These are phyloP conservation scores for Tinea trinotella DNA, from an alignment of 2,888 invertebrate genomes.

Conservation along the genomic window DNA sequence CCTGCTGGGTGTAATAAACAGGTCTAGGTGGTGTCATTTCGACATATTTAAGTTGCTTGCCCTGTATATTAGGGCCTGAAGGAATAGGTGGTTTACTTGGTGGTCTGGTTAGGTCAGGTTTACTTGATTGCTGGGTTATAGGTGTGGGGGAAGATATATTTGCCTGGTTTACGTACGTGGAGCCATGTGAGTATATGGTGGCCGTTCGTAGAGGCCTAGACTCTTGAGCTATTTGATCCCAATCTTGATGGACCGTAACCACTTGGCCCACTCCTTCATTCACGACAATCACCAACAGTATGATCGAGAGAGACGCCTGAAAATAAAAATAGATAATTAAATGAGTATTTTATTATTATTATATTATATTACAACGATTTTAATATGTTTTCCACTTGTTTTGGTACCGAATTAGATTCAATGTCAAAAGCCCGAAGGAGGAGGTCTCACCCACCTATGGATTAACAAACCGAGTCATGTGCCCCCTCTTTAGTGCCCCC, in stretches of 20 bases:
- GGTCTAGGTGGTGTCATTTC: constrained; percentile 34
- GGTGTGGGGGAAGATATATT: constrained; percentile 25
- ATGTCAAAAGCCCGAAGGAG: no score
- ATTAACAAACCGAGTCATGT: no score
- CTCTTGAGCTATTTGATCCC: constrained; percentile 56
- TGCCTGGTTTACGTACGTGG: constrained; percentile 38
- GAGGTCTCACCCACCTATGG: no score
- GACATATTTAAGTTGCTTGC: constrained; percentile 26
- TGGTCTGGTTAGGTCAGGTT: constrained; percentile 36
- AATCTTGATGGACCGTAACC: constrained; percentile 37
- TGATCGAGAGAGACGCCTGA: constrained; percentile 65
- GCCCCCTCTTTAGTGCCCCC: no score
- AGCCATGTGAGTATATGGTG: constrained; percentile 42
- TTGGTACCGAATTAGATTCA: no score
- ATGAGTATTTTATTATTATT: no score
- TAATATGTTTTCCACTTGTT: no score
- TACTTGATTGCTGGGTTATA: constrained; percentile 31
- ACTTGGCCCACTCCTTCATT: constrained; percentile 38
- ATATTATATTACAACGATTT: no score
- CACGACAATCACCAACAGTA: constrained; percentile 61
- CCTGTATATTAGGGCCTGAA: constrained; percentile 33
- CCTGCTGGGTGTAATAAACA: constrained; percentile 32
- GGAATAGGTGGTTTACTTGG: constrained; percentile 52
- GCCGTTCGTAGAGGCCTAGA: constrained; percentile 35
- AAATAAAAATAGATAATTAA: constrained; percentile 28